Base-by-base conservation (phyloP, 2,888 invertebrate species). In the Drosophila austrosaltans region DNA sequence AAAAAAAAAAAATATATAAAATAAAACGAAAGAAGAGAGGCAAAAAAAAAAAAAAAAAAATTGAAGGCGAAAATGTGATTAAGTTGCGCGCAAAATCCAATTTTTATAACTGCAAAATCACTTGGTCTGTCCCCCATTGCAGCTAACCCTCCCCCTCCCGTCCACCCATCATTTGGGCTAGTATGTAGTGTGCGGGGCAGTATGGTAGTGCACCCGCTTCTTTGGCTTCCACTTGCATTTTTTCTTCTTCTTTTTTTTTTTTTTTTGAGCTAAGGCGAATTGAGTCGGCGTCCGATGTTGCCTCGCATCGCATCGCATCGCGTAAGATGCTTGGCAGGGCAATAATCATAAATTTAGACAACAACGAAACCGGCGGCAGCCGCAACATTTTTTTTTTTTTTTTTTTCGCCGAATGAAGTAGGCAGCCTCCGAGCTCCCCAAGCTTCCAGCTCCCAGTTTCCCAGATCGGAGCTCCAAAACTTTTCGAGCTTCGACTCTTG, bases 81-180 rank as follows among this genome's bases (percentile, higher is more conserved):
- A 85, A 85, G 85, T 88, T 85, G 88, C 85, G 85, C 89, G 88
- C 85, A 85, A 85, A 85, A 85, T 85, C 85, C 85, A 85, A 85
- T 85, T 85, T 85, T 85, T 85, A 85, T 85, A 85, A 85, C 85
- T 88, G 84, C 85, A 88, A 84, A 88, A 88, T 86, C 85, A 88
- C 84, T 81, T 88, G 79, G 76, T 56, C 76, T 68, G 48, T 64
- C 70, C 69, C 85, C 84, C 77, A 79, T 79, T 16, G 16, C 16
- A 16, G 16, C 16, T 16, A 16, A 6, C 60, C 28, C 20, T 36
- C 36, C 20, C 36, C 6, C 57, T 16, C 36, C 20, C 2, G 20
- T 10, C 36, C 32, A 5, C 2, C 7, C 10, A 36, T 36, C 8
- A 36, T 36, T 36, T 8, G 8, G 36, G 36, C 36, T 36, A 36